These are phyloP conservation scores for Falco berigora DNA, from an alignment of 2,797 vertebrate species.

Conservation along the genomic window DNA sequence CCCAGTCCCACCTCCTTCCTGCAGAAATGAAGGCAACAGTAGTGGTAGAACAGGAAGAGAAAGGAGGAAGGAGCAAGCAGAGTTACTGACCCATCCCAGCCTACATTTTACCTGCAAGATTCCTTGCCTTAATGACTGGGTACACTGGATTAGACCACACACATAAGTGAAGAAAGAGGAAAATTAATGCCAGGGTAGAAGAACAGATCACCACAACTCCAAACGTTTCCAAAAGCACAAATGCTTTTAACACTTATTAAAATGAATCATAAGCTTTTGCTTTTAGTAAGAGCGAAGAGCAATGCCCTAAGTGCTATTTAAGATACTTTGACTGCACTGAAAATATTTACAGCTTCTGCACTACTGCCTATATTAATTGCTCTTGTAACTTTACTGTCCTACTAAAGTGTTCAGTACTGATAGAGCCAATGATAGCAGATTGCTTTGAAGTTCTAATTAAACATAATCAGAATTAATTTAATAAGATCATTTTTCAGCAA, in stretches of 20 bases:
- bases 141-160: not conserved
- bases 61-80: not conserved
- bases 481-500: not conserved
- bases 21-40: not conserved
- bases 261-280: not conserved
- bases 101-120: not conserved
- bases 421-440: not conserved
- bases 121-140: not conserved
- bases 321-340: not conserved
- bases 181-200: not conserved
- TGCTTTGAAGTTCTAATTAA: not conserved
- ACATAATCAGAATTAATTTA: not conserved
- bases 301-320: not conserved
- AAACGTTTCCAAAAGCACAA: not conserved
- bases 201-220: not conserved
- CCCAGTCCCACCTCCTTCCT: not conserved
- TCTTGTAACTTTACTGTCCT: not conserved
- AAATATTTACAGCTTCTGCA: conserved; percentile 11
- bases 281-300: not conserved
- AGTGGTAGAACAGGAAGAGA: not conserved
- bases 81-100: not conserved
- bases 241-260: not conserved
- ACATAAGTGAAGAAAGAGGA: not conserved
- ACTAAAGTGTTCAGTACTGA: not conserved
- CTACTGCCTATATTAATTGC: not conserved